Evolutionary conservation across 2,888 invertebrate genomes (phyloP).

Genomic region (Stegana nigrithorax): DNA sequence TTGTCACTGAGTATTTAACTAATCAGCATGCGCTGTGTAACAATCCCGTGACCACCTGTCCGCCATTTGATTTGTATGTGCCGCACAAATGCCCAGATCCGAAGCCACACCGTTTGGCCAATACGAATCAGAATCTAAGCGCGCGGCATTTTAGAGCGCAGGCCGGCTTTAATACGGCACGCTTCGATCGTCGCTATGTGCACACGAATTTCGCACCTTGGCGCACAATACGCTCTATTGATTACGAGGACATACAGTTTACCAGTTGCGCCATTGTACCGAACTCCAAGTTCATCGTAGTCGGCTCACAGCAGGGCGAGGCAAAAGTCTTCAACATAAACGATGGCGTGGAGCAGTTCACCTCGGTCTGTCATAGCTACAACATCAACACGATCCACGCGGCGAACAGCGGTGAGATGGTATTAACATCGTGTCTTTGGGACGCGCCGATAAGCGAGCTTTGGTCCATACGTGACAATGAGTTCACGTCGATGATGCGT

Average conservation of each 20-base stretch:
- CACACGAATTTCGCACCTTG: constrained; percentile 85
- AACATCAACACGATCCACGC: constrained; percentile 85
- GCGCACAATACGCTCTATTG: constrained; percentile 74
- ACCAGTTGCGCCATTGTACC: constrained; percentile 77
- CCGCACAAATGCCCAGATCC: constrained; percentile 97
- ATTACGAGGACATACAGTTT: constrained; percentile 78
- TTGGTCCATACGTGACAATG: constrained; percentile 66
- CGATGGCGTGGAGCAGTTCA: constrained; percentile 83
- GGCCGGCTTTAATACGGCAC: constrained; percentile 72
- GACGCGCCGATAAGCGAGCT: constrained; percentile 78
- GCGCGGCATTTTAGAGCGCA: constrained; percentile 73
- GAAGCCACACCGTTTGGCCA: constrained; percentile 70
- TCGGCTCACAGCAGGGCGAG: constrained; percentile 93
- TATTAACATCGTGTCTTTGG: constrained; percentile 89
- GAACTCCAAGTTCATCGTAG: constrained; percentile 72
- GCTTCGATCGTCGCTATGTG: constrained; percentile 83
- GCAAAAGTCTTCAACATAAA: constrained; percentile 88
- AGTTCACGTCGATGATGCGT: constrained; percentile 72
- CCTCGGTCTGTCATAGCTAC: constrained; percentile 85
- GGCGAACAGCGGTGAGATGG: constrained; percentile 79
- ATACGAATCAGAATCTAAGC: constrained; percentile 77
- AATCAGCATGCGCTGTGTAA: constrained; percentile 98
- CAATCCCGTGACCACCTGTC: constrained; percentile 97
- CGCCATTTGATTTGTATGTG: constrained; percentile 93
- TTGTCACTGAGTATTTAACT: constrained; percentile 95